Evolutionary conservation across 2,888 invertebrate genomes (phyloP), one percentile per base, ranked within the genome.

Genomic region (Brenthis ino): DNA sequence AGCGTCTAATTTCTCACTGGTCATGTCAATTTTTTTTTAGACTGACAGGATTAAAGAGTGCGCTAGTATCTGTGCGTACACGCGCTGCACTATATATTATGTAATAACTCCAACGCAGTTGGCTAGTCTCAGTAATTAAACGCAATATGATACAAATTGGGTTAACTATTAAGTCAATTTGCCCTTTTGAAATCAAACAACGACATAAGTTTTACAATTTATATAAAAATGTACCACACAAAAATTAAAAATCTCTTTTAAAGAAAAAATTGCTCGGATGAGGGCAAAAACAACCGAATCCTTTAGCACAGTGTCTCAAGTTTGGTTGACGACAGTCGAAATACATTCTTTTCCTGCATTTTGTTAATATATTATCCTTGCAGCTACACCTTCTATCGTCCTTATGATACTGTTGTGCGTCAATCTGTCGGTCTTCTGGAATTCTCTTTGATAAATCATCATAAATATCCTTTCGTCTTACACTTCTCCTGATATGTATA

Each of bases 231-330:
- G 24, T 55, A 60, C 50, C 20, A 12, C 37, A 54, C 3, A 66
- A n/a, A 51, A 58, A 43, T 64, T 33, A 70, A 65, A 60, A 67
- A 2, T 64, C 68, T 65, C 67, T 69, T 64, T 57, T 71, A 51
- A 74, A 75, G 37, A 72, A 75, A 28, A 73, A 61, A n/a, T 66
- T 51, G 53, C 68, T 74, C 2, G 75, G 75, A 60, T 72, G 69
- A 37, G 71, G 75, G 61, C 76, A 75, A 12, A 64, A 57, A 20
- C 65, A 66, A 11, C 67, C 71, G 12, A 48, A 66, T 54, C 72
- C 69, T 64, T 75, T 73, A 8, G 65, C 53, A 65, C 75, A 73
- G 20, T 71, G 64, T 57, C 57, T 70, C 48, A 65, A 64, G 43
- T 51, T 57, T 33, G 37, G 48, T 28, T 33, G 48, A 14, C 56